Percentiles rank a stretch among this genome's conserved stretches.
These are phyloP conservation scores for Acrocephalus arundinaceus DNA, from an alignment of 2,113 vertebrate genomes.

Conservation along the genomic window DNA sequence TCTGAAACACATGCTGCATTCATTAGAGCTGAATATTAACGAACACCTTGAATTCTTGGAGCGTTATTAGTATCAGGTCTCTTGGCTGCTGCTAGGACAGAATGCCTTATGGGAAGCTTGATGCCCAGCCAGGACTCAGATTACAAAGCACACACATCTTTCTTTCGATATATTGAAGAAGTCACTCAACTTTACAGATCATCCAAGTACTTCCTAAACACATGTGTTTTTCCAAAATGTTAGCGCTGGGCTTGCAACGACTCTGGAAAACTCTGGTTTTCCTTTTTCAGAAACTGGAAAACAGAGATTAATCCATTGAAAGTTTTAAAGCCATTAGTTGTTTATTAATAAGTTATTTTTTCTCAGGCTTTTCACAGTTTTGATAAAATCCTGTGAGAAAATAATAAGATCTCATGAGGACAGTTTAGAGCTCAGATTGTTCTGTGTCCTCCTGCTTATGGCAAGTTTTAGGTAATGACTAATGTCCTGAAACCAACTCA, in stretches of 20 bases:
- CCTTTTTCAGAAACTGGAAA: background rate
- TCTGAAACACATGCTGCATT: constrained; percentile 48
- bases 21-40: constrained; percentile 51
- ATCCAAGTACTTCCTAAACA: constrained; percentile 25
- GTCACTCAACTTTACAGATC: background rate
- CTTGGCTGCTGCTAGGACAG: constrained; percentile 24
- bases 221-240: background rate
- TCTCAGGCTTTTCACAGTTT: background rate
- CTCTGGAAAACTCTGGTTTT: background rate
- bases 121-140: constrained; percentile 27
- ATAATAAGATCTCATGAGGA: background rate
- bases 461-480: background rate
- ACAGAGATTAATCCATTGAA: background rate
- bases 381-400: background rate
- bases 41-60: constrained; percentile 51
- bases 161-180: constrained; percentile 1
- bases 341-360: background rate
- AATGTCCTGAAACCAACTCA: background rate
- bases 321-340: background rate
- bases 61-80: constrained; percentile 29
- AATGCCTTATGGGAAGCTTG: constrained; percentile 22
- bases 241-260: background rate
- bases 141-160: constrained; percentile 27
- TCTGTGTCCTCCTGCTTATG: background rate
- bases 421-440: background rate